A percentile compares a stretch with the other conserved stretches of the same genome.
Conservation (phyloP, 2,113 vertebrate genomes). For the Sander lucioperca region DNA sequence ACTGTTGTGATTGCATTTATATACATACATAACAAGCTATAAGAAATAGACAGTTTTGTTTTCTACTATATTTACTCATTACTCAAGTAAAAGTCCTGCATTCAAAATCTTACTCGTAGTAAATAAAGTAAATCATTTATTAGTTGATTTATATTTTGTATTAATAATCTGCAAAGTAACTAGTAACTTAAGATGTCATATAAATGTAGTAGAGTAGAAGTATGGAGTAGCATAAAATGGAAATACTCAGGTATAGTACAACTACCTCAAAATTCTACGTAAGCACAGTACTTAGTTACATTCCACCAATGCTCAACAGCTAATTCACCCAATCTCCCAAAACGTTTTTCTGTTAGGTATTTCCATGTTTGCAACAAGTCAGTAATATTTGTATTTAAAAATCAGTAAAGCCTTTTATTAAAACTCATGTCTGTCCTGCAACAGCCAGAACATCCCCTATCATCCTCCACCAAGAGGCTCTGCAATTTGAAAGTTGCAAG, state of each 20-base stretch:
- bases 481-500: constrained; percentile 27
- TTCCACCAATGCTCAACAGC: not conserved
- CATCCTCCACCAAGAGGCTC: constrained; percentile 22
- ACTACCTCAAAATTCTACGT: not conserved
- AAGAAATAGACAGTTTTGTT: not conserved
- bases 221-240: no score
- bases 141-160: no score
- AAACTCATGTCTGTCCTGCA: not conserved
- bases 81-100: not conserved
- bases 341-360: not conserved
- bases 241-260: not conserved
- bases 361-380: constrained; percentile 18
- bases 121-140: no score
- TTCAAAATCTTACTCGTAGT: no score
- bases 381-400: constrained; percentile 11
- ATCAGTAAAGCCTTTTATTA: constrained; percentile 1
- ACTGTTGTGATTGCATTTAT: not conserved
- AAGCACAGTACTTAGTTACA: not conserved
- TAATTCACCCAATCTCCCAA: not conserved
- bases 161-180: not conserved
- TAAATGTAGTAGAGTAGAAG: no score
- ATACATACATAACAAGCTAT: not conserved
- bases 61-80: not conserved
- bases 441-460: constrained; percentile 15
- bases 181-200: not conserved